phyloP scores from a whole-genome alignment of 2,797 vertebrate genomes.

The Myripristis murdjan region DNA sequence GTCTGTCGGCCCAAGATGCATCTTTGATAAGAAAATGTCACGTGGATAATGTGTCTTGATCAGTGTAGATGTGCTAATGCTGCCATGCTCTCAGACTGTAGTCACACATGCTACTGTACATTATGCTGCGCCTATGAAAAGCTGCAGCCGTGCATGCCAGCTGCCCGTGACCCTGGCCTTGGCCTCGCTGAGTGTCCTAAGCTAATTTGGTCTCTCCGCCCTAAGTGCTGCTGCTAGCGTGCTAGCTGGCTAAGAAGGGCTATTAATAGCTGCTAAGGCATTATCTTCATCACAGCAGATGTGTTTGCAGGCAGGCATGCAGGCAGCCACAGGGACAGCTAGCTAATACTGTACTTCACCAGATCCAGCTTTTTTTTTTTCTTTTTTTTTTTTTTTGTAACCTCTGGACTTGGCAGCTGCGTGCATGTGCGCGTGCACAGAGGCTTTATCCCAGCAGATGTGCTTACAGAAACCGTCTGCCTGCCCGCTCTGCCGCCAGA shows the following conservation, averaged over 20 bases:
- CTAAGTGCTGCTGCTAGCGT: conserved; percentile 57
- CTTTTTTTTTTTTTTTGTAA: too few relatives aligned
- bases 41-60: too few relatives aligned
- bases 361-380: conserved; percentile 28
- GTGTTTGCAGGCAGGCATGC: conserved; percentile 52
- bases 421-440: conserved; percentile 3
- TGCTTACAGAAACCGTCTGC: conserved; percentile 45
- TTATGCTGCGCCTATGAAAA: not conserved
- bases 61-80: not conserved
- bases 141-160: conserved; percentile 18
- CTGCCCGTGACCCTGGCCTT: conserved; percentile 54
- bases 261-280: conserved; percentile 68
- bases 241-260: conserved; percentile 59
- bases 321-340: conserved; percentile 14
- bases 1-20: too few relatives aligned
- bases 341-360: conserved; percentile 40
- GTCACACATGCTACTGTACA: not conserved
- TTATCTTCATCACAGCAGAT: conserved; percentile 66
- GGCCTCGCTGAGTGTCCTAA: conserved; percentile 47
- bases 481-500: conserved; percentile 18
- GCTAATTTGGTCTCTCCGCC: conserved; percentile 65
- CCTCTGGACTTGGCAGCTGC: conserved; percentile 28
- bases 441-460: conserved; percentile 65
- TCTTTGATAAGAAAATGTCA: too few relatives aligned
- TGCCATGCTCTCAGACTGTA: not conserved